Evolutionary conservation across 2,113 vertebrate genomes (phyloP).

Genomic region (Prietella phreatophila): DNA sequence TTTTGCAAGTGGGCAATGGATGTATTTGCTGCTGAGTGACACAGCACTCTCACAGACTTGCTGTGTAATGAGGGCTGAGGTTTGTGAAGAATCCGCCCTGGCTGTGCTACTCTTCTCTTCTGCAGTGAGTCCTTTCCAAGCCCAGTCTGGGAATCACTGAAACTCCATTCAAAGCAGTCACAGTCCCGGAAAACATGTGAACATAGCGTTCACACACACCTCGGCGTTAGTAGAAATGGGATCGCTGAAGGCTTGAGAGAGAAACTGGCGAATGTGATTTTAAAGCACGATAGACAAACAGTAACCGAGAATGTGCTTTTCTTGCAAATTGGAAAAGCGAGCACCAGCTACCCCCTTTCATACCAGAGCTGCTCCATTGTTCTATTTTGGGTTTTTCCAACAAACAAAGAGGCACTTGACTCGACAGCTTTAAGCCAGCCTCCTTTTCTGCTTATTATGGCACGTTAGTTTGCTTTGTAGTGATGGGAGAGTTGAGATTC

Average conservation of each 20-base stretch:
- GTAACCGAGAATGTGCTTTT: constrained; percentile 42
- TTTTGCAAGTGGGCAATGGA: neutral
- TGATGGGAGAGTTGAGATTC: constrained; percentile 7
- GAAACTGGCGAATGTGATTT: constrained; percentile 29
- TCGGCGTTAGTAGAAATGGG: neutral
- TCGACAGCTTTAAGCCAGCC: constrained; percentile 35
- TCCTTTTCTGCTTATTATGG: constrained; percentile 29
- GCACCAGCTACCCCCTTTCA: constrained; percentile 33
- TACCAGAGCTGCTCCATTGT: constrained; percentile 49
- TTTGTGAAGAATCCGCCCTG: neutral
- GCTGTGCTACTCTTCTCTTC: neutral
- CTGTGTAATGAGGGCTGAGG: neutral
- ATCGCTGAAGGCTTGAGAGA: neutral
- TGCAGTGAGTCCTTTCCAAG: neutral
- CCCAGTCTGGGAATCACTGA: neutral
- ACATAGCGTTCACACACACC: constrained; percentile 2
- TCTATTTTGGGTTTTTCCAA: constrained; percentile 56
- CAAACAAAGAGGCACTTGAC: constrained; percentile 51
- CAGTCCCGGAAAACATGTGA: constrained; percentile 23
- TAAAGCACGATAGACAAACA: constrained; percentile 13
- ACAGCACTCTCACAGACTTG: neutral
- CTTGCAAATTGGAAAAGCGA: constrained; percentile 36
- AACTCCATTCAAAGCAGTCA: constrained; percentile 6
- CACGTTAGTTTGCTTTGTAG: constrained; percentile 17
- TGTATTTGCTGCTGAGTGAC: constrained; percentile 24